These are phyloP conservation scores for Rhinophrynus dorsalis DNA, from an alignment of 2,797 vertebrate species.

Conservation along the genomic window DNA sequence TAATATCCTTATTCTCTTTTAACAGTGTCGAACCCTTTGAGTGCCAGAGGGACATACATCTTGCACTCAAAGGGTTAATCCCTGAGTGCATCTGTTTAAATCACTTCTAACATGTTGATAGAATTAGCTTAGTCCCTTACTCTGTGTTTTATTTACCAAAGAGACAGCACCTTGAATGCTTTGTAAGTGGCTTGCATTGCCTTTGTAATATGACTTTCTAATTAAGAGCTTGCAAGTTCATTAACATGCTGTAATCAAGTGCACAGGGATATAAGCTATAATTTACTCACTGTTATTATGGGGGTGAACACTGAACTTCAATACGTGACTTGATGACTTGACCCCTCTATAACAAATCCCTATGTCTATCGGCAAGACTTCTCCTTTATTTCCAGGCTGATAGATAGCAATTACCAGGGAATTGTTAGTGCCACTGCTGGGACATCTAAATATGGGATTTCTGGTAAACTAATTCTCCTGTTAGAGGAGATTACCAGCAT, in stretches of 20 bases:
- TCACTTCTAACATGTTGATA: no score
- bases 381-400: constrained; percentile 31
- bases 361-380: constrained; percentile 39
- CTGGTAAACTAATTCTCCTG: constrained; percentile 1
- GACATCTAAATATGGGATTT: constrained; percentile 37
- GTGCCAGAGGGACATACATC: no score
- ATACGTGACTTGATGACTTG: constrained; percentile 42
- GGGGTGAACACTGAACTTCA: constrained; percentile 37
- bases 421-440: constrained; percentile 27
- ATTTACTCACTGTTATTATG: constrained; percentile 44
- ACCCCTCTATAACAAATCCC: constrained; percentile 42
- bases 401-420: constrained; percentile 45
- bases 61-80: no score
- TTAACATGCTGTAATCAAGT: constrained; percentile 40
- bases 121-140: not conserved
- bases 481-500: not conserved
- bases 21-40: no score
- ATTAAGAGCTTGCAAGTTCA: constrained; percentile 43
- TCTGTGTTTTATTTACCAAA: constrained; percentile 30
- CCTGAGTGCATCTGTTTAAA: no score
- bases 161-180: not conserved
- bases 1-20: no score
- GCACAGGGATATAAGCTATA: constrained; percentile 27
- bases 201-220: constrained; percentile 45
- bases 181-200: constrained; percentile 9